These are phyloP conservation scores for Tauraco erythrolophus DNA, from an alignment of 2,113 vertebrate genomes.

Conservation along the genomic window DNA sequence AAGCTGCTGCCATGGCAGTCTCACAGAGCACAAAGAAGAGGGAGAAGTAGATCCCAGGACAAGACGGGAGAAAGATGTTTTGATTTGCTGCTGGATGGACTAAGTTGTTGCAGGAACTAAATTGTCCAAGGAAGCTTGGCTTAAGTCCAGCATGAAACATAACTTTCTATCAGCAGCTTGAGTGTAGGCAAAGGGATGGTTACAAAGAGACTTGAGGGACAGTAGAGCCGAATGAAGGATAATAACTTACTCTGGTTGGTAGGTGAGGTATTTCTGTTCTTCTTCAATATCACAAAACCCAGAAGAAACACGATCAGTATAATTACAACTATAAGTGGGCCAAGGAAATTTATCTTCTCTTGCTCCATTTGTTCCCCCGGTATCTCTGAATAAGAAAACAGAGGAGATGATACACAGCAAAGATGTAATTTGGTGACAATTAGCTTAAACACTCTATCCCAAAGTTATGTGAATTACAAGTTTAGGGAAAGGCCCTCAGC, in stretches of 20 bases:
- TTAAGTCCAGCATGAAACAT: background rate
- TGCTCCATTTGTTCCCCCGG: background rate
- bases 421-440: background rate
- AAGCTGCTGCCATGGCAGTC: background rate
- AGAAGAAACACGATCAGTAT: background rate
- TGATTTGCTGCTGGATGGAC: background rate
- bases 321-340: conserved; percentile 12
- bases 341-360: conserved; percentile 23
- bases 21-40: background rate
- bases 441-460: background rate
- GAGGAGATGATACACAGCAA: background rate
- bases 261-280: background rate
- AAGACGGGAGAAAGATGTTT: background rate
- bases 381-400: conserved; percentile 39
- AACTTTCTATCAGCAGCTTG: background rate
- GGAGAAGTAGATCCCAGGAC: background rate
- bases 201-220: background rate
- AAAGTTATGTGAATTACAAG: background rate
- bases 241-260: conserved; percentile 50
- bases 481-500: background rate
- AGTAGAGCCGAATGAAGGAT: background rate
- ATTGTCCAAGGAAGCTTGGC: background rate
- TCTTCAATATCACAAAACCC: conserved; percentile 39
- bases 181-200: background rate
- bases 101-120: background rate